Base-by-base conservation (phyloP, 2,888 invertebrate genomes). In the Tortricodes alternella region DNA sequence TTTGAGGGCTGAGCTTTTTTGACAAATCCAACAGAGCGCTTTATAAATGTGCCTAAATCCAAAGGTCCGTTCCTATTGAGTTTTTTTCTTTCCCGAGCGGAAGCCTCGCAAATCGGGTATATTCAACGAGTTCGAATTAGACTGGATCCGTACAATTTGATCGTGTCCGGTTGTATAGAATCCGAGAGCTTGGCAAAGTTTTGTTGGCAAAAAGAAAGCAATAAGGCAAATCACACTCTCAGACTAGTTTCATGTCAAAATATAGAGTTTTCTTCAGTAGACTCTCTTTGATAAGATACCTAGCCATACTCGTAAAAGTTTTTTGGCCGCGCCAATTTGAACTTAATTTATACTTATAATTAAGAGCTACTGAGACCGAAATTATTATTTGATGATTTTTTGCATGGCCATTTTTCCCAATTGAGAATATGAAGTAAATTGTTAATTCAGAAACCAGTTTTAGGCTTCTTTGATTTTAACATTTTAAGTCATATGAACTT, bases 71-170 rank as follows among this genome's bases (percentile, higher is more conserved):
- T 29, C 16, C 24, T 2, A 24, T 34, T 41, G 38, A 18, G 19
- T 27, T 34, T 41, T 41, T 52, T 23, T 16, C 7, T 29, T 27
- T 9, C 24, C 5, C 41, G 41, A 15, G 27, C 16, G 41, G 39
- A 48, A 34, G 24, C 35, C 11, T 48, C 37, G 35, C 32, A 18
- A 46, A 53, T 46, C 23, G 24, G 29, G 41, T 27, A 35, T 43
- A 48, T 48, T 55, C 35, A 49, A 35, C 21, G 55, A 41, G 24
- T 39, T 29, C 55, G 48, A 55, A 55, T 55, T 55, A 55, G 48
- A 3, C 19, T 3, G 48, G 48, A 55, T 49, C 21, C 23, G 21
- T 49, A 41, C 39, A 24, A 32, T 53, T 39, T 37, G 23, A 37
- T 35, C 46, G 29, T 9, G 38, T 6, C 32, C 15, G 4, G 41